phyloP scores from a whole-genome alignment of 2,797 vertebrate genomes.

The Clamator glandarius region DNA sequence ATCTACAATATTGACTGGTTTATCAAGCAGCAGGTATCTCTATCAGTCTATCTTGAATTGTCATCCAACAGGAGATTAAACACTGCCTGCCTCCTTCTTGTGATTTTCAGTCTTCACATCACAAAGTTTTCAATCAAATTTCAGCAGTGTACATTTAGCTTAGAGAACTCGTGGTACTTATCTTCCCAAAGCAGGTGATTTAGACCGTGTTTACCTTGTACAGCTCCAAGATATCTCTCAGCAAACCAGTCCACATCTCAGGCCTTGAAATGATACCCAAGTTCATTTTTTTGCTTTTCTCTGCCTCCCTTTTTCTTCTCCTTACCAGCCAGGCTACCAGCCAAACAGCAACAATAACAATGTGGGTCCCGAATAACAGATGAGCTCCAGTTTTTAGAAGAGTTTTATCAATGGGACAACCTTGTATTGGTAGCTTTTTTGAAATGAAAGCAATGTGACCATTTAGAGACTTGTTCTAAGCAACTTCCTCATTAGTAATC shows the following conservation, averaged over 20 bases:
- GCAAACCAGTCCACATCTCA: conserved; percentile 41
- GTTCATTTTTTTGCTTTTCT: background rate
- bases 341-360: background rate
- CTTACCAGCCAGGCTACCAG: background rate
- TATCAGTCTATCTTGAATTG: conserved; percentile 75
- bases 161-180: conserved; percentile 61
- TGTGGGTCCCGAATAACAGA: background rate
- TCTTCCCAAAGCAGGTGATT: conserved; percentile 75
- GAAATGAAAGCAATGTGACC: background rate
- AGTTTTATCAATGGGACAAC: background rate
- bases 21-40: conserved; percentile 73
- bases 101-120: conserved; percentile 75
- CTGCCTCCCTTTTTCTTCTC: background rate
- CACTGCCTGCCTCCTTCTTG: conserved; percentile 62
- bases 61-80: conserved; percentile 78
- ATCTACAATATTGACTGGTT: conserved; percentile 74
- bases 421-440: background rate
- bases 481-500: conserved; percentile 33
- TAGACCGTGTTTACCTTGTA: conserved; percentile 63
- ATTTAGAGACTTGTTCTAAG: background rate
- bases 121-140: conserved; percentile 78
- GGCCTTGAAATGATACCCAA: conserved; percentile 55
- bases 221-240: conserved; percentile 39
- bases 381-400: conserved; percentile 12
- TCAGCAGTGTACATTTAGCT: conserved; percentile 67